Evolutionary conservation across 1,140 invertebrate genomes (phyloP).

Genomic region (Chironomus tepperi): DNA sequence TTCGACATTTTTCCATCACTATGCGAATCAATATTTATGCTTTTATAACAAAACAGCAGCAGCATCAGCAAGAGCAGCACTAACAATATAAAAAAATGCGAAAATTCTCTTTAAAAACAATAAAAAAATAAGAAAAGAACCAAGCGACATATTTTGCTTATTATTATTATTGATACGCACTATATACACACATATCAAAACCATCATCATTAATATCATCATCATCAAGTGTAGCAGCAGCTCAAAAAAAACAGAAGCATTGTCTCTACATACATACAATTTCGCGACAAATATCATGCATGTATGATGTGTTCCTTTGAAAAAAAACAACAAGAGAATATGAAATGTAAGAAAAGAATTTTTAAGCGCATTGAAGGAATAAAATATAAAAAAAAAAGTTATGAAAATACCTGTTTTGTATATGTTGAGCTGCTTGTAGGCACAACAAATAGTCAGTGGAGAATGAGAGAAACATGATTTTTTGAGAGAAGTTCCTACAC

Average conservation of each 20-base stretch:
- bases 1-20: conserved; percentile 12
- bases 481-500: neutral
- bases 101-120: too few species aligned
- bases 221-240: conserved; percentile 3
- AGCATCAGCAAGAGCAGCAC: neutral
- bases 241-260: neutral
- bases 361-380: neutral
- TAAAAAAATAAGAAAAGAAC: too few species aligned
- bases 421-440: too few species aligned
- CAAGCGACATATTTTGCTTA: neutral
- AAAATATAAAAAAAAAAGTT: neutral
- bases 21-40: conserved; percentile 13
- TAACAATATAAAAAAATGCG: neutral
- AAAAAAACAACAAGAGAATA: too few species aligned
- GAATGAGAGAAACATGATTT: too few species aligned
- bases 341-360: neutral
- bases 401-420: neutral
- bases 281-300: too few species aligned
- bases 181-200: neutral
- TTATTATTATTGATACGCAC: conserved; percentile 14
- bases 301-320: too few species aligned
- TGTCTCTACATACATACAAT: too few species aligned
- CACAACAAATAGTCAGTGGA: too few species aligned
- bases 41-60: neutral
- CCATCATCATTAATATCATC: neutral